Base-by-base conservation (phyloP, 2,888 invertebrate species). In the Xestoiulus laeticollis region DNA sequence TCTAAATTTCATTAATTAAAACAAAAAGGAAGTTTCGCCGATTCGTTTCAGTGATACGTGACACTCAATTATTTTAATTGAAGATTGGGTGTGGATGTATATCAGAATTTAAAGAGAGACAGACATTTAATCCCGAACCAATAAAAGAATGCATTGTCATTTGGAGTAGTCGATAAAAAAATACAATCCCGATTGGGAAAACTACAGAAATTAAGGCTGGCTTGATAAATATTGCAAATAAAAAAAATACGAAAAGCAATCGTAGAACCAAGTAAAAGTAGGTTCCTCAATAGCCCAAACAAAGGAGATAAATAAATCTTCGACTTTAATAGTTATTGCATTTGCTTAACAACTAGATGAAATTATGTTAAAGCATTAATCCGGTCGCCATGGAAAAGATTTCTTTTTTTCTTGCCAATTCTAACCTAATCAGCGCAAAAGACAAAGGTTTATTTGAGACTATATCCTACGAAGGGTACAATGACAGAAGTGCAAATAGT, bases 1-100 rank as follows among this genome's bases (percentile, higher is more conserved):
- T n/a, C 59, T 4, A n/a, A 16, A 59, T 59, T 59, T 59, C 59
- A 19, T 59, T 59, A 59, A 59, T 59, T 59, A 59, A 38, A 59
- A 59, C n/a, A 59, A 59, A n/a, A 59, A 59, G 59, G 59, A 59
- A 59, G 5, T 4, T 48, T 19, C 59, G 59, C 59, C 59, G 19
- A 59, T 59, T 59, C 19, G 4, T 59, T n/a, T 59, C 59, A n/a
- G 19, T 59, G 59, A 59, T n/a, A 59, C 59, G 59, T 59, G 59
- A 59, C 59, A 59, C n/a, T 59, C 59, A 59, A 59, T 59, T 59
- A 59, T n/a, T 59, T 59, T 59, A 59, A 59, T 59, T 59, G 59
- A 59, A 59, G n/a, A n/a, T n/a, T 6, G 59, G 19, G 59, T 59
- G 59, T 19, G 59, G 59, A n/a, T 59, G 59, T 59, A 59, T 59